Conservation (phyloP, 1,140 invertebrate species). For the Mizuhopecten yessoensis region DNA sequence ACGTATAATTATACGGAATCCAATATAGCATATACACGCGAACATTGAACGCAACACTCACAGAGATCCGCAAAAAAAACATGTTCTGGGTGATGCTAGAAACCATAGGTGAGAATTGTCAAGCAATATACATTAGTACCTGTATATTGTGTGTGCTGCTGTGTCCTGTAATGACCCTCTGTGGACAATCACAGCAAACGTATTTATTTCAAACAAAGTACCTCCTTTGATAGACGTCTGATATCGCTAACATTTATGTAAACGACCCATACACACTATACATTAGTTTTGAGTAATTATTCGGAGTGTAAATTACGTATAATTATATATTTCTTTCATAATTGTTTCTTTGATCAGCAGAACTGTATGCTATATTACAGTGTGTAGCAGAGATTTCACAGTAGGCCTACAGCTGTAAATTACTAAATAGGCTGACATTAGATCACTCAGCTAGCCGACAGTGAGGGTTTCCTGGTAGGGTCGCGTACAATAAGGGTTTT, state of each 20-base stretch:
- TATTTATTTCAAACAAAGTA: not conserved
- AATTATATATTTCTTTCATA: not conserved
- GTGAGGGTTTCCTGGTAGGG: too few species aligned
- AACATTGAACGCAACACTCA: too few species aligned
- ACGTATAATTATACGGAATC: too few species aligned
- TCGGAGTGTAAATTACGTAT: not conserved
- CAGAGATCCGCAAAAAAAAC: too few species aligned
- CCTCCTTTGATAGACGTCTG: not conserved
- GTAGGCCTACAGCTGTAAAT: not conserved
- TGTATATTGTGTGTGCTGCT: too few species aligned
- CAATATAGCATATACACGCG: too few species aligned
- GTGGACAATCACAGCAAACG: not conserved
- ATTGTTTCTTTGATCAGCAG: not conserved
- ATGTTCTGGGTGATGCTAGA: too few species aligned
- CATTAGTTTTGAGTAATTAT: not conserved
- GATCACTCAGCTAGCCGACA: not conserved
- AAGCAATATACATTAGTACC: too few species aligned
- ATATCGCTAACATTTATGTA: not conserved
- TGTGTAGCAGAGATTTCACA: not conserved
- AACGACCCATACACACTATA: not conserved
- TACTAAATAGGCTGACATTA: not conserved
- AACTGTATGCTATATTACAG: not conserved
- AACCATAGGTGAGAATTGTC: too few species aligned
- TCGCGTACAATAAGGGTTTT: too few species aligned
- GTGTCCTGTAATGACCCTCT: not conserved